Base-by-base conservation (phyloP, 35 echinoderm and acorn worm genomes). In the Anneissia japonica region DNA sequence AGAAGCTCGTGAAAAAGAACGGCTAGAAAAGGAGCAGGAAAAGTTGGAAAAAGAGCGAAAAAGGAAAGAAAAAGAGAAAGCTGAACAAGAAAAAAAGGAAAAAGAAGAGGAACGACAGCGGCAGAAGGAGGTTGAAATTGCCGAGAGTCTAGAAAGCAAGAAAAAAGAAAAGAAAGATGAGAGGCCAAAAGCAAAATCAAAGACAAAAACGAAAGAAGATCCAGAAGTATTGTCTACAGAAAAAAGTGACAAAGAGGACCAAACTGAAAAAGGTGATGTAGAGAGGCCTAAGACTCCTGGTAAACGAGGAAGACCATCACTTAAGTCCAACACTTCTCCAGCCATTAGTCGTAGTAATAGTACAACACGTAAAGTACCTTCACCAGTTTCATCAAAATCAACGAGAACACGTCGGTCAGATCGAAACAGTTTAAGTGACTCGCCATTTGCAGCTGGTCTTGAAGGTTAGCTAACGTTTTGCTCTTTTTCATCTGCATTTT, bases 381-480 rank as follows among this genome's bases (percentile, higher is more conserved):
- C 89, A 31, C 82, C 88, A 29, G 72, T 39, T 17, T 79, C 73
- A 28, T 73, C 38, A 30, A 79, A 31, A 79, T 34, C 88, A 79
- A 87, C 89, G 21, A 89, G 95, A 26, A 85, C 88, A 3, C 80
- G 86, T 74, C 88, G 95, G 79, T 97, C 95, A 36, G 95, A 97
- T 75, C 88, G 95, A 81, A 97, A 93, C 31, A 93, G 91, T 64
- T 74, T 97, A 17, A 86, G 91, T 46, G 95, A 97, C 13, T 97
- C 92, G 26, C 95, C 95, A 39, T 97, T 91, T 89, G 95, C 95
- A 33, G 82, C 38, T 79, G 95, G 95, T 41, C 74, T 97, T n/a
- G 88, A 88, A 75, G 76, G 93, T 95, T 76, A 91, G 88, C 64
- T 17, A 55, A 30, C 26, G 13, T 56, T 80, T 0, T 32, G 7